These are phyloP conservation scores for Triplophysa bombifrons DNA, from an alignment of 2,797 vertebrate species.

Conservation along the genomic window DNA sequence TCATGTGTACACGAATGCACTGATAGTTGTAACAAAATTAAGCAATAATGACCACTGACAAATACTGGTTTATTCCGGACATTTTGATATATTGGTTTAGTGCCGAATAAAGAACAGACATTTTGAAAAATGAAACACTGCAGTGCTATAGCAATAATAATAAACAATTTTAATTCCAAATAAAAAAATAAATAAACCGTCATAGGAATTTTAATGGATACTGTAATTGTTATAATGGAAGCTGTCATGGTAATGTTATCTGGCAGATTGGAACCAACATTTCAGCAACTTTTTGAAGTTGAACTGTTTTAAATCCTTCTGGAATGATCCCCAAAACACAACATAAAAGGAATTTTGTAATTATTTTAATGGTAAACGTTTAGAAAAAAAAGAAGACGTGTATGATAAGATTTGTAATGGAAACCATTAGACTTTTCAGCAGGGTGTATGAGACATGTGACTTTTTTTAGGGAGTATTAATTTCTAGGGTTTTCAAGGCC, in stretches of 20 bases:
- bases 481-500: conserved; percentile 70
- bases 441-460: neutral
- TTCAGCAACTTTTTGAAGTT: neutral
- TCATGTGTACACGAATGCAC: neutral
- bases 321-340: neutral
- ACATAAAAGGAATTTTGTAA: no score
- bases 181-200: no score
- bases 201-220: no score
- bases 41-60: neutral
- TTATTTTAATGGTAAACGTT: neutral
- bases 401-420: no score
- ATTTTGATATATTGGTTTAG: no score
- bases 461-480: conserved; percentile 70
- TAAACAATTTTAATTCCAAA: no score
- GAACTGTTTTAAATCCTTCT: neutral
- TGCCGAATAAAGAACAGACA: no score
- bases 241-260: neutral
- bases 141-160: neutral
- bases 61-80: no score
- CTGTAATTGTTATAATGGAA: no score
- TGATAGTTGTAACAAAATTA: neutral
- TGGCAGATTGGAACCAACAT: neutral
- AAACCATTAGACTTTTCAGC: neutral
- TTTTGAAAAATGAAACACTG: no score
- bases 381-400: neutral